phyloP scores from a whole-genome alignment of 2,888 invertebrate species.

The Caenorhabditis panamensis region DNA sequence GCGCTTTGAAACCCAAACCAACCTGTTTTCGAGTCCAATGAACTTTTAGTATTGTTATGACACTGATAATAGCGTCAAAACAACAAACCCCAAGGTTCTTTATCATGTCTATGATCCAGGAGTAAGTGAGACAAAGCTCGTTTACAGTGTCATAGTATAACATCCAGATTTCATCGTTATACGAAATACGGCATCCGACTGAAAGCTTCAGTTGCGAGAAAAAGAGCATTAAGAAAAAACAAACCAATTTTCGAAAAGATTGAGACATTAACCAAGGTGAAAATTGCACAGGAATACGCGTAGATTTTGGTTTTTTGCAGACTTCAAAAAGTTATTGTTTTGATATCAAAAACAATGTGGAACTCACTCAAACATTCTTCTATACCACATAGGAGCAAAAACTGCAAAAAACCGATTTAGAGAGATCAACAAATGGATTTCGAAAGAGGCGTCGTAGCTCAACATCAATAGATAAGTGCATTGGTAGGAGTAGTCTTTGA shows the following conservation, averaged over 20 bases:
- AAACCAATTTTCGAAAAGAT: too few species aligned
- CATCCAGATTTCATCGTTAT: constrained; percentile 11
- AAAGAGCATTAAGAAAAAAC: too few species aligned
- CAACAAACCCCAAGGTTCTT: neutral
- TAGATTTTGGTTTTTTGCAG: too few species aligned
- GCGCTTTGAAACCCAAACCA: neutral
- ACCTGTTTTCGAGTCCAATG: neutral
- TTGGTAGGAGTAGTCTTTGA: constrained; percentile 13
- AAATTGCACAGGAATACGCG: too few species aligned
- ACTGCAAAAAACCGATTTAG: constrained; percentile 24
- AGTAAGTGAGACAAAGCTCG: neutral
- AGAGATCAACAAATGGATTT: constrained; percentile 9
- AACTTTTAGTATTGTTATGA: constrained; percentile 5
- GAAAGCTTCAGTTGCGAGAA: too few species aligned
- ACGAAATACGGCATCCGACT: neutral
- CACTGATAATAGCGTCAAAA: neutral
- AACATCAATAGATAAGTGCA: constrained; percentile 6
- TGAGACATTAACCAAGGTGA: too few species aligned
- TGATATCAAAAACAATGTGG: neutral
- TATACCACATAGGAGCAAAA: constrained; percentile 8
- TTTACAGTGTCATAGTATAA: neutral
- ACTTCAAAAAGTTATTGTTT: too few species aligned
- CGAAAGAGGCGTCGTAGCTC: constrained; percentile 9
- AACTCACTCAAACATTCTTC: constrained; percentile 10
- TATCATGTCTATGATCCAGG: neutral